Base-by-base conservation (phyloP, 2,113 vertebrate genomes). In the Oplegnathus fasciatus region DNA sequence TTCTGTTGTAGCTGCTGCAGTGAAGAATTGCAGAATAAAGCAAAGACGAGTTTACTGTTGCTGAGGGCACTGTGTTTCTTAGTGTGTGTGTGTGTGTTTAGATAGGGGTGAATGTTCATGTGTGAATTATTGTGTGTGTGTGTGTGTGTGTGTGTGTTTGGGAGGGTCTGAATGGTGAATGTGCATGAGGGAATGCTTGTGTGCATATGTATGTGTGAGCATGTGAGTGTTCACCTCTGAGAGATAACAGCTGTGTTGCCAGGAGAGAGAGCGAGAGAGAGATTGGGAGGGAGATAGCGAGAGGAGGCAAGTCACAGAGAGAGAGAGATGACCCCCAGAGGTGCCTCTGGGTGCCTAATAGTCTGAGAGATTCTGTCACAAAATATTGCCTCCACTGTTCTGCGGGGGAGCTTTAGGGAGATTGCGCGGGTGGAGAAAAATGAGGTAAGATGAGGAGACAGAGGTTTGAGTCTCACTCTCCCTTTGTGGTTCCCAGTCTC, bases 321-420 rank as follows among this genome's bases (percentile, higher is more conserved):
- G 78, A 68, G 89, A 66, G 71, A 37, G 76, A 84, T 57, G 85
- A 78, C 85, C 90, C 88, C 76, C 88, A 78, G 77, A 86, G 81
- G 90, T 82, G 70, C 78, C 73, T 87, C 84, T 76, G 78, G 87
- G 83, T 87, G 86, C 91, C 91, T 95, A 94, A 93, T 90, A 94
- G 93, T 91, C 91, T 93, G 90, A 92, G 84, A 93, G 89, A 91
- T 82, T 90, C 81, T 91, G 92, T 93, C 90, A 91, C 89, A 88
- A 92, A 91, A 90, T 89, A 93, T 91, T 89, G 85, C 89, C 68
- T 89, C 83, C 52, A 69, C 78, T 82, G 80, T 87, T 91, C 80
- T 82, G 76, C 87, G 74, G 86, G 90, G 88, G 83, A 88, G 87
- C 90, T 91, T 91, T 83, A 86, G 81, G 88, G 82, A 90, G 80